These are phyloP conservation scores for Silurus asotus DNA, from an alignment of 2,113 vertebrate genomes.

Conservation along the genomic window DNA sequence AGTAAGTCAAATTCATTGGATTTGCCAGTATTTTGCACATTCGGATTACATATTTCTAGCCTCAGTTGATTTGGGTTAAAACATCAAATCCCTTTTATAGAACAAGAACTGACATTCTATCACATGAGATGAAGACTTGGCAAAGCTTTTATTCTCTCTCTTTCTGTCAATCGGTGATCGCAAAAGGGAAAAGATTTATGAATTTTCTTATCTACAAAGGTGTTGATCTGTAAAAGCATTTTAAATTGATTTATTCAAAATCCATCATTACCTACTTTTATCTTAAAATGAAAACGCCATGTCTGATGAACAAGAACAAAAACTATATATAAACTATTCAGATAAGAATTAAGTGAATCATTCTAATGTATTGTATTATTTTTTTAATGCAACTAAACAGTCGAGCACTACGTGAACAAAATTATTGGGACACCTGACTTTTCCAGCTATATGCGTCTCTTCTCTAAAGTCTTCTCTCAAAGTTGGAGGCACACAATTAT, in stretches of 20 bases:
- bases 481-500: too few species aligned
- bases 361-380: not conserved
- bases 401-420: not conserved
- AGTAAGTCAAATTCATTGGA: too few species aligned
- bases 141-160: not conserved
- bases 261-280: not conserved
- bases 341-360: not conserved
- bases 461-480: too few species aligned
- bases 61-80: too few species aligned
- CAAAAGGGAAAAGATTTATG: not conserved
- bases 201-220: not conserved
- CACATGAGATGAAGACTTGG: not conserved
- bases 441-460: too few species aligned
- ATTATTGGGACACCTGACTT: too few species aligned
- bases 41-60: too few species aligned
- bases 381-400: not conserved
- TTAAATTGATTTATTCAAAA: not conserved
- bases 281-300: not conserved
- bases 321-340: not conserved
- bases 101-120: not conserved
- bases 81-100: too few species aligned
- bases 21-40: too few species aligned
- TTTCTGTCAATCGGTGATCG: not conserved
- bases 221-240: not conserved
- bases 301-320: not conserved